Evolutionary conservation across 2,888 invertebrate species (phyloP).

Genomic region (Crossocerus cetratus): DNA sequence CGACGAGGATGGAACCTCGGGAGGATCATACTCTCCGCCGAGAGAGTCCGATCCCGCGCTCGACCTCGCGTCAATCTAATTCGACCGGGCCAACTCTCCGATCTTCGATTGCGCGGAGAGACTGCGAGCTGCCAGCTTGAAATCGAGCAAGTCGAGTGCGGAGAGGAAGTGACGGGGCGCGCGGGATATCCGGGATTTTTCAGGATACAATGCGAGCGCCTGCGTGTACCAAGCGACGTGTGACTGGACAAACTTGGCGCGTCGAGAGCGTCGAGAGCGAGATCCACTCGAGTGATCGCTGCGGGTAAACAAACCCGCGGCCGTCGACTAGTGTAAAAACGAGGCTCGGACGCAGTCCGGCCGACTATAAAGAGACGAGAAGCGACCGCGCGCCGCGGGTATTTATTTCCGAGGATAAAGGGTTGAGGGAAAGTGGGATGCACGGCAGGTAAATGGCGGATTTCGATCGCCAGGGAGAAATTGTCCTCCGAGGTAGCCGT

Average conservation of each 20-base stretch:
- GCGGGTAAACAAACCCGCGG: too few relatives aligned
- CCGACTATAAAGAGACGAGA: too few relatives aligned
- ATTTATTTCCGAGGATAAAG: background rate
- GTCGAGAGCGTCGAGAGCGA: background rate
- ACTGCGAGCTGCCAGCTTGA: background rate
- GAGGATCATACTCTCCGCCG: background rate
- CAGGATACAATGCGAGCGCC: constrained; percentile 22
- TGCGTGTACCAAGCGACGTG: constrained; percentile 59
- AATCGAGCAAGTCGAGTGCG: constrained; percentile 19
- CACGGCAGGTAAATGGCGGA: constrained; percentile 13
- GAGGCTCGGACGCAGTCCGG: too few relatives aligned
- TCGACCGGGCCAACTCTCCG: background rate
- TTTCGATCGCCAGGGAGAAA: constrained; percentile 8
- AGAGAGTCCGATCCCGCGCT: background rate
- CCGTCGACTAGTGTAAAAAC: too few relatives aligned
- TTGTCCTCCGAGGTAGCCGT: background rate
- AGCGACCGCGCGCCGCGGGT: background rate
- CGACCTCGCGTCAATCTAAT: too few relatives aligned
- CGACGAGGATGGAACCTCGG: constrained; percentile 8
- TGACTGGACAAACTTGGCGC: constrained; percentile 64
- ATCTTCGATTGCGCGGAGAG: background rate
- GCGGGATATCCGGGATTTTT: constrained; percentile 53
- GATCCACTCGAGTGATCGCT: too few relatives aligned
- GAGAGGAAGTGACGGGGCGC: constrained; percentile 54
- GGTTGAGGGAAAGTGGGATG: background rate